These are phyloP conservation scores for Spinibarbus caldwelli DNA, from an alignment of 2,797 vertebrate genomes.

Conservation along the genomic window DNA sequence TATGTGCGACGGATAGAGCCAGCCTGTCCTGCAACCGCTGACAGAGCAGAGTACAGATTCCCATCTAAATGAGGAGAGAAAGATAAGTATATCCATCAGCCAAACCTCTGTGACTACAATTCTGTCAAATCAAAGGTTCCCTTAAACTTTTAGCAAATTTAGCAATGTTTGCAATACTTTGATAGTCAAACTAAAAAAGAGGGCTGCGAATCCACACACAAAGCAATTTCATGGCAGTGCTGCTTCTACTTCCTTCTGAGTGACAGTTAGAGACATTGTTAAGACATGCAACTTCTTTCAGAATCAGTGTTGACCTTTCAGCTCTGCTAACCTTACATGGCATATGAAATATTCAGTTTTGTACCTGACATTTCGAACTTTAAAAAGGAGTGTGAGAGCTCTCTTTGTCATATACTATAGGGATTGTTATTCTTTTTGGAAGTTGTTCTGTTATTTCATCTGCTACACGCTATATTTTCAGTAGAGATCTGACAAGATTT, in stretches of 20 bases:
- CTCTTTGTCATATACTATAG: neutral
- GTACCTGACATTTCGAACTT: constrained; percentile 29
- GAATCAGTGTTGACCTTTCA: constrained; percentile 31
- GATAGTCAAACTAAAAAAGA: neutral
- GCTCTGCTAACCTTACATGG: neutral
- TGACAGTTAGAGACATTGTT: constrained; percentile 15
- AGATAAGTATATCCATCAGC: constrained; percentile 29
- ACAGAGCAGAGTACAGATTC: constrained; percentile 82
- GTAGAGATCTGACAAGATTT: neutral
- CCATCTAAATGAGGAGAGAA: constrained; percentile 70
- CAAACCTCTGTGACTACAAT: constrained; percentile 7
- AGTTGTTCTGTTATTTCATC: constrained; percentile 2
- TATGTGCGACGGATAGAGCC: constrained; percentile 82
- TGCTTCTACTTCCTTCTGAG: neutral
- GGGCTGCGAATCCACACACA: neutral
- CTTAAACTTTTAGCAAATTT: constrained; percentile 15
- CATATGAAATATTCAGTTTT: constrained; percentile 14
- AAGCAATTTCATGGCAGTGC: neutral
- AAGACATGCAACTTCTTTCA: neutral
- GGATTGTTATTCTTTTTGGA: neutral
- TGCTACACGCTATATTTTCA: neutral
- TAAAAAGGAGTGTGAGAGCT: neutral
- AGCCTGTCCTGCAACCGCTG: constrained; percentile 70
- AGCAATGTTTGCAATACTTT: constrained; percentile 16
- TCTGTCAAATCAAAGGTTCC: constrained; percentile 20